A percentile compares a stretch with the other conserved stretches of the same genome.
Conservation (phyloP, 2,888 invertebrate genomes). For the Tribolium freemani region DNA sequence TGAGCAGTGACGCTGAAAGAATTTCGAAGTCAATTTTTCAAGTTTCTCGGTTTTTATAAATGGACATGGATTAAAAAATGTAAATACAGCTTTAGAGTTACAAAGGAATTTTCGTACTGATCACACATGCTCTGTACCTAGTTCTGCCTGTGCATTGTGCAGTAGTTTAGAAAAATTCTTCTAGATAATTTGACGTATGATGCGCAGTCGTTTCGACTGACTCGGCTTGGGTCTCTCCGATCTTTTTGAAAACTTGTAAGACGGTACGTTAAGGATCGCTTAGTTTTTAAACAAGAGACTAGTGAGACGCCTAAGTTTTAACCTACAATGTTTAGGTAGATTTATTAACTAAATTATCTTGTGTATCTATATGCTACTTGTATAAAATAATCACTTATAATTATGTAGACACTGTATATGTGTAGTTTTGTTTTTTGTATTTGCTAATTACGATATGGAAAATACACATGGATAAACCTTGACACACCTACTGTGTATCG, state of each 20-base stretch:
- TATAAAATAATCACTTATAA: slow-evolving; percentile 68
- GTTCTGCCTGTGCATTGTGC: slow-evolving; percentile 61
- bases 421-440: slow-evolving; percentile 69
- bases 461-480: slow-evolving; percentile 65
- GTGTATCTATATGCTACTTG: slow-evolving; percentile 68
- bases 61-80: slow-evolving; percentile 49
- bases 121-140: slow-evolving; percentile 60
- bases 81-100: slow-evolving; percentile 62
- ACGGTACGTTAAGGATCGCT: slow-evolving; percentile 67
- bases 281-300: slow-evolving; percentile 33
- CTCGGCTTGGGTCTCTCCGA: slow-evolving; percentile 51
- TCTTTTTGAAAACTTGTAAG: slow-evolving; percentile 57
- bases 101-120: slow-evolving; percentile 58
- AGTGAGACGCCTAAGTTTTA: slow-evolving; percentile 41
- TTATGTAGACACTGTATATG: slow-evolving; percentile 68
- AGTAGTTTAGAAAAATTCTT: slow-evolving; percentile 52
- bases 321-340: slow-evolving; percentile 52
- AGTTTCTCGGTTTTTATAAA: slow-evolving; percentile 32
- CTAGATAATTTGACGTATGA: slow-evolving; percentile 60
- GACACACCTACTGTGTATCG: slow-evolving; percentile 57
- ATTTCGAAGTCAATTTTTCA: slow-evolving; percentile 60
- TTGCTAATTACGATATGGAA: slow-evolving; percentile 64
- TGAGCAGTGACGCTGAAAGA: slow-evolving; percentile 53
- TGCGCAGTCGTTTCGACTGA: slow-evolving; percentile 63
- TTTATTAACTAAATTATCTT: slow-evolving; percentile 67